Evolutionary conservation across 2,888 invertebrate species (phyloP).

Genomic region (Caenorhabditis sulstoni): DNA sequence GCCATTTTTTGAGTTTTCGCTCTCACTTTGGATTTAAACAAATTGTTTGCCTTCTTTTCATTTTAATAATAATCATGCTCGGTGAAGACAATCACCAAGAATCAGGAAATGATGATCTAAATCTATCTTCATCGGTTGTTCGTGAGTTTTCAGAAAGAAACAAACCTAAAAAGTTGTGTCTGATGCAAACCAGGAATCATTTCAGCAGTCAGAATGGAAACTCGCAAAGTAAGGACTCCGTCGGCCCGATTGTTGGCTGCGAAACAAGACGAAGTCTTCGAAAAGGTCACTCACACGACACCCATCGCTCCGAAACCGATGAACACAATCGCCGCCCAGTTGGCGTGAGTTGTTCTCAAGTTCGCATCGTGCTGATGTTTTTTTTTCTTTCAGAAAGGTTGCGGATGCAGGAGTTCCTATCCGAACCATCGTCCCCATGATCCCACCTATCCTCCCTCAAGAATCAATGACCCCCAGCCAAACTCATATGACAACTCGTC

Average conservation of each 20-base stretch:
- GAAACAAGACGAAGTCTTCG: constrained; percentile 30
- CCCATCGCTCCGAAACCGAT: neutral
- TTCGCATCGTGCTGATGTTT: neutral
- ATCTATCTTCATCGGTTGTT: neutral
- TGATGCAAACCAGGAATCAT: neutral
- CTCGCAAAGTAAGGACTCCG: constrained; percentile 42
- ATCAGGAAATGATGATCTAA: neutral
- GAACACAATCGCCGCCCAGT: neutral
- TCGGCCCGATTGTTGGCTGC: constrained; percentile 49
- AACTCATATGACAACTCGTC: neutral
- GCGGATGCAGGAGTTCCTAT: neutral
- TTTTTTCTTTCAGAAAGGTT: neutral
- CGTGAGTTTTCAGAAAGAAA: constrained; percentile 7
- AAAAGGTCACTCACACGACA: neutral
- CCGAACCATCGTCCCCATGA: neutral
- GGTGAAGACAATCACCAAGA: neutral
- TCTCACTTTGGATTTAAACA: constrained; percentile 5
- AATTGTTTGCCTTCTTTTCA: neutral
- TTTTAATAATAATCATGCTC: neutral
- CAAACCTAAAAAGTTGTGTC: too few relatives aligned
- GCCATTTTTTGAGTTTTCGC: constrained; percentile 14
- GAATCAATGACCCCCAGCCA: neutral
- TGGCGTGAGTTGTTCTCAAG: constrained; percentile 9
- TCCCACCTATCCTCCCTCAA: too few relatives aligned
- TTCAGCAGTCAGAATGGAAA: constrained; percentile 43